Conservation (phyloP, 2,797 vertebrate species). For the Stomatorhinus walkeri region DNA sequence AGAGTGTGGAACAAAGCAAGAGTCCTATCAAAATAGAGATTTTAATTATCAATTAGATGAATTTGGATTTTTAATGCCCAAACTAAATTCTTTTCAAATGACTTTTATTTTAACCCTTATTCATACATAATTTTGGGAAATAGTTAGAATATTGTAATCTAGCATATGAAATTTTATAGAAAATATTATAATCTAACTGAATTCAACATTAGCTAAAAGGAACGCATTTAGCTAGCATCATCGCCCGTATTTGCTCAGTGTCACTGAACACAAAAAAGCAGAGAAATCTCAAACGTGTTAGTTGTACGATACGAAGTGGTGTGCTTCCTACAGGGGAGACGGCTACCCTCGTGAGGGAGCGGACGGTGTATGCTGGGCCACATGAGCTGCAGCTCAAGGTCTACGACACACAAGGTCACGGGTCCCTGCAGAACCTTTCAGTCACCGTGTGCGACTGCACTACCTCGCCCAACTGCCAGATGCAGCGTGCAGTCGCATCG, state of each 20-base stretch:
- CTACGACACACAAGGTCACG: slow-evolving; percentile 46
- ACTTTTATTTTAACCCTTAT: background rate
- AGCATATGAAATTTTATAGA: background rate
- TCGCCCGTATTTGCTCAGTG: background rate
- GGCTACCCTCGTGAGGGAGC: slow-evolving; percentile 45
- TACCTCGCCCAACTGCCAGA: slow-evolving; percentile 29
- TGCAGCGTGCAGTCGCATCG: background rate
- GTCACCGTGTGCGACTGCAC: slow-evolving; percentile 57
- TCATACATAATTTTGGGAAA: background rate
- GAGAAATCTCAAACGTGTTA: background rate
- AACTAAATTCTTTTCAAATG: background rate
- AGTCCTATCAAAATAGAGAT: background rate
- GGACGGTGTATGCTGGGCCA: slow-evolving; percentile 34
- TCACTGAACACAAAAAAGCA: background rate
- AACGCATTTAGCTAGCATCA: background rate
- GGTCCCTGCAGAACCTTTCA: slow-evolving; percentile 42
- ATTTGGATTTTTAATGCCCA: background rate
- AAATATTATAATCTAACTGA: background rate
- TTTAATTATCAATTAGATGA: background rate
- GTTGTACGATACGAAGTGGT: background rate
- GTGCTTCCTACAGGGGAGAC: slow-evolving; percentile 38
- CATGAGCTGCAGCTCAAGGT: slow-evolving; percentile 45
- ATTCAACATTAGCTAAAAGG: background rate
- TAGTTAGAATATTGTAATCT: background rate
- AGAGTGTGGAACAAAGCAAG: background rate